Base-by-base conservation (phyloP, 2,113 vertebrate genomes). In the Engraulis encrasicolus region DNA sequence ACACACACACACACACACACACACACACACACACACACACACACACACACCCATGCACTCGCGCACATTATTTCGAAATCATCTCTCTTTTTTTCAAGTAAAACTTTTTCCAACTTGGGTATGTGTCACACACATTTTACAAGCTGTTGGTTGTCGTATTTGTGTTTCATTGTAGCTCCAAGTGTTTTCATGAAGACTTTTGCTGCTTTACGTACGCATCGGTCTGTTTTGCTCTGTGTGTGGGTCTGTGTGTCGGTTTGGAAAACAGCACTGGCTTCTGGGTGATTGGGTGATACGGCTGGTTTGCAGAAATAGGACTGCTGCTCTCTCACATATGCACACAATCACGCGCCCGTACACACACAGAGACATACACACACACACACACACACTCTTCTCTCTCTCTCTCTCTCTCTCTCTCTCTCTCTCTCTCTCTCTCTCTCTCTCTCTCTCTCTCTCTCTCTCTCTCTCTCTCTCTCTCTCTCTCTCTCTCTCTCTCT, bases 251-350 rank as follows among this genome's bases (percentile, higher is more conserved):
- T 71, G 12, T 78, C 66, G 31, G 20, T 78, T 38, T 38, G 82
- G 14, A 58, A 78, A n/a, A 27, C 58, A 27, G 27, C 15, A 27
- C 27, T 15, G 66, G 66, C 66, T 45, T 9, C 40, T 74, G 66
- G 66, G 66, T 74, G 66, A 74, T 36, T 74, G 80, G 31, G 49
- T 84, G 37, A 80, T 83, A 77, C 34, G 83, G 79, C 17, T 50
- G 54, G 61, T 74, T 78, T 74, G 11, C 81, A 61, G 77, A 66
- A 49, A 79, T 50, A 79, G 50, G 45, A 78, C 37, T 50, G 40
- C 40, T 45, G 40, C 40, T 45, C 40, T n/a, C n/a, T n/a, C n/a
- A n/a, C n/a, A n/a, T n/a, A n/a, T n/a, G n/a, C n/a, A n/a, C n/a
- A n/a, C n/a, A n/a, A n/a, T n/a, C n/a, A n/a, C n/a, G n/a, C n/a